Evolutionary conservation across 2,888 invertebrate species (phyloP).

Genomic region (Anodontia alba): DNA sequence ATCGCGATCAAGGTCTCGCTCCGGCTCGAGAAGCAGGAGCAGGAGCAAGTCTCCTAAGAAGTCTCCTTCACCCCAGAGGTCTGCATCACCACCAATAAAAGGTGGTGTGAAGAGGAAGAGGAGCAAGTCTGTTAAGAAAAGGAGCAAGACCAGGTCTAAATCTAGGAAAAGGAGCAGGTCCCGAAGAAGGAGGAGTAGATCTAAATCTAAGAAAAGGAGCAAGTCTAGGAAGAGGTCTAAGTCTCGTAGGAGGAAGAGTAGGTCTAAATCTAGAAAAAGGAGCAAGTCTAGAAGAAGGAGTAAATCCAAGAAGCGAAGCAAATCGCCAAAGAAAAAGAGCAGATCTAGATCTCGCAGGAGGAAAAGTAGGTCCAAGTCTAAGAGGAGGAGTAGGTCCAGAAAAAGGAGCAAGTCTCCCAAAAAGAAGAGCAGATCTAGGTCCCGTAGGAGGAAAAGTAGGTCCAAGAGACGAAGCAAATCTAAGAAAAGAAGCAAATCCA

Average conservation of each 20-base stretch:
- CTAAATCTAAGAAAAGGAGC: constrained; percentile 34
- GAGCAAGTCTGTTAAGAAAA: constrained; percentile 49
- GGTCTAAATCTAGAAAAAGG: constrained; percentile 29
- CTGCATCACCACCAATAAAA: constrained; percentile 8
- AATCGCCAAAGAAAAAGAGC: constrained; percentile 24
- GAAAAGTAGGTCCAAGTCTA: constrained; percentile 30
- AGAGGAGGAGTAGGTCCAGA: constrained; percentile 30
- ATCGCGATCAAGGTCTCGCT: constrained; percentile 41
- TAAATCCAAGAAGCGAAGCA: background rate
- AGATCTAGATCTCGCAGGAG: constrained; percentile 46
- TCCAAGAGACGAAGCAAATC: constrained; percentile 47
- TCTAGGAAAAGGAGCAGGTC: constrained; percentile 32
- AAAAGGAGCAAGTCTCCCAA: constrained; percentile 36
- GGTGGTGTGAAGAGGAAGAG: constrained; percentile 31
- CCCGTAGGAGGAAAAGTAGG: constrained; percentile 29
- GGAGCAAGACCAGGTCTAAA: constrained; percentile 48
- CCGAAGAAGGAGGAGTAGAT: constrained; percentile 34
- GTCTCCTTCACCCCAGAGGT: constrained; percentile 18
- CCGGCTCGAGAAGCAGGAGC: constrained; percentile 15
- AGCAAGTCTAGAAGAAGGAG: constrained; percentile 27
- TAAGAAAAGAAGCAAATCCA: constrained; percentile 49
- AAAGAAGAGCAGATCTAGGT: constrained; percentile 30
- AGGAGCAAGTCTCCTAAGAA: constrained; percentile 26
- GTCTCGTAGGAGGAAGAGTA: constrained; percentile 37
- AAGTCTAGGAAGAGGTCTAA: constrained; percentile 41